phyloP scores from a whole-genome alignment of 1,140 invertebrate genomes.

The Drosophila pseudoananassae region DNA sequence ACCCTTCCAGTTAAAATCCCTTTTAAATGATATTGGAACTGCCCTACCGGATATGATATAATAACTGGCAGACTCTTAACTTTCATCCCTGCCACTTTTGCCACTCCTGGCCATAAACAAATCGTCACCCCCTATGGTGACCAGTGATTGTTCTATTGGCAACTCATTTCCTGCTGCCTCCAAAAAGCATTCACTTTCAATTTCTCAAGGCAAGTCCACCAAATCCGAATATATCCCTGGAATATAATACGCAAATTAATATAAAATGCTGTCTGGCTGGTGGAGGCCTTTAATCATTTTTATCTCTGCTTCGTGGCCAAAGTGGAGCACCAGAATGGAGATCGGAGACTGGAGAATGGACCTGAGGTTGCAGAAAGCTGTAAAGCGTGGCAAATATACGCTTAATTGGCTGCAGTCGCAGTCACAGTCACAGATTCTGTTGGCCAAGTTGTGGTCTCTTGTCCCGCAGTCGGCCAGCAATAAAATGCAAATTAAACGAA shows the following conservation, averaged over 20 bases:
- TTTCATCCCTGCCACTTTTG: background rate
- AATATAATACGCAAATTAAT: slow-evolving; percentile 72
- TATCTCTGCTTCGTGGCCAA: slow-evolving; percentile 56
- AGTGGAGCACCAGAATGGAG: slow-evolving; percentile 58
- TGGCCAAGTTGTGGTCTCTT: slow-evolving; percentile 6
- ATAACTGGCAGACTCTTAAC: slow-evolving; percentile 16
- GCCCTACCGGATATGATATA: slow-evolving; percentile 24
- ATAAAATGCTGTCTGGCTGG: slow-evolving; percentile 61
- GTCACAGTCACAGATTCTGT: slow-evolving; percentile 6
- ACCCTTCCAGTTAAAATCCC: background rate
- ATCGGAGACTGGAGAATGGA: background rate
- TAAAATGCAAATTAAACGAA: slow-evolving; percentile 84
- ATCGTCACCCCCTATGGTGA: slow-evolving; percentile 74
- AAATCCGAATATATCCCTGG: slow-evolving; percentile 11
- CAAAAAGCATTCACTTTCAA: slow-evolving; percentile 76
- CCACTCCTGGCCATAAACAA: slow-evolving; percentile 17
- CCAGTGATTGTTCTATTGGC: slow-evolving; percentile 77
- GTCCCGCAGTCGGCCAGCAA: slow-evolving; percentile 45
- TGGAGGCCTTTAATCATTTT: slow-evolving; percentile 76
- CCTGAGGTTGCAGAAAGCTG: slow-evolving; percentile 53
- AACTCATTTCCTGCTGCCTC: slow-evolving; percentile 77
- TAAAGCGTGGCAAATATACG: slow-evolving; percentile 83
- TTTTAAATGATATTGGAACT: background rate
- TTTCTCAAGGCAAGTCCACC: slow-evolving; percentile 53
- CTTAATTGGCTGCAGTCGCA: slow-evolving; percentile 76